Conservation (phyloP, 2,888 invertebrate species). For the Petrolisthes cinctipes region DNA sequence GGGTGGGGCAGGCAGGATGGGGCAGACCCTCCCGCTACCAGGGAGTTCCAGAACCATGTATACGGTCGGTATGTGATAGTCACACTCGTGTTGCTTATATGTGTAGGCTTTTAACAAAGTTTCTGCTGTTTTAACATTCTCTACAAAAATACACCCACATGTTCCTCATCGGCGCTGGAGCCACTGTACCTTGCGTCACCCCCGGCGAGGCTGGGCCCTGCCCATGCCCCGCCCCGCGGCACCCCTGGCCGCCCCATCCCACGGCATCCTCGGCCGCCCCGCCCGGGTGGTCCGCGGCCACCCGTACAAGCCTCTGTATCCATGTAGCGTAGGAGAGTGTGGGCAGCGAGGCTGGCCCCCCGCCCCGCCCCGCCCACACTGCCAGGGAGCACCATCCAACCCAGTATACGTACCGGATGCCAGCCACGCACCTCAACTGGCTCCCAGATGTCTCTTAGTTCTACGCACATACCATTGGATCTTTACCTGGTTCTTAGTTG, state of each 20-base stretch:
- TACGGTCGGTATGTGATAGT: slow-evolving; percentile 66
- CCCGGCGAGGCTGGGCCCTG: slow-evolving; percentile 51
- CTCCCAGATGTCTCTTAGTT: slow-evolving; percentile 60
- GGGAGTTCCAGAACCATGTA: slow-evolving; percentile 65
- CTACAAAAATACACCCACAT: slow-evolving; percentile 56
- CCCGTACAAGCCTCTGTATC: slow-evolving; percentile 64
- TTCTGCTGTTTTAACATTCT: slow-evolving; percentile 62
- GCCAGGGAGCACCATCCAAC: slow-evolving; percentile 62
- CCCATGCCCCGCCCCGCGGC: slow-evolving; percentile 41
- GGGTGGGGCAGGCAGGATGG: slow-evolving; percentile 36
- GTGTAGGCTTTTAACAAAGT: slow-evolving; percentile 64
- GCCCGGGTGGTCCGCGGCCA: slow-evolving; percentile 54
- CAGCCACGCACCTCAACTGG: slow-evolving; percentile 57
- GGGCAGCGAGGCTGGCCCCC: slow-evolving; percentile 59
- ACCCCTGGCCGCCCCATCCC: slow-evolving; percentile 44
- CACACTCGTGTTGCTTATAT: slow-evolving; percentile 65
- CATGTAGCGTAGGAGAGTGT: slow-evolving; percentile 62
- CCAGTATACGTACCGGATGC: slow-evolving; percentile 62
- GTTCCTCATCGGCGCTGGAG: slow-evolving; percentile 60
- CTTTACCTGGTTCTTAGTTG: slow-evolving; percentile 56
- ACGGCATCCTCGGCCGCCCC: slow-evolving; percentile 42
- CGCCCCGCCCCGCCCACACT: slow-evolving; percentile 57
- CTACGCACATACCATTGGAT: slow-evolving; percentile 60
- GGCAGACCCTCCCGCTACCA: slow-evolving; percentile 57
- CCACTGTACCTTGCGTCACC: slow-evolving; percentile 58